These are phyloP conservation scores for Pedetes capensis DNA, from an alignment of 2,113 vertebrate genomes.

Conservation along the genomic window DNA sequence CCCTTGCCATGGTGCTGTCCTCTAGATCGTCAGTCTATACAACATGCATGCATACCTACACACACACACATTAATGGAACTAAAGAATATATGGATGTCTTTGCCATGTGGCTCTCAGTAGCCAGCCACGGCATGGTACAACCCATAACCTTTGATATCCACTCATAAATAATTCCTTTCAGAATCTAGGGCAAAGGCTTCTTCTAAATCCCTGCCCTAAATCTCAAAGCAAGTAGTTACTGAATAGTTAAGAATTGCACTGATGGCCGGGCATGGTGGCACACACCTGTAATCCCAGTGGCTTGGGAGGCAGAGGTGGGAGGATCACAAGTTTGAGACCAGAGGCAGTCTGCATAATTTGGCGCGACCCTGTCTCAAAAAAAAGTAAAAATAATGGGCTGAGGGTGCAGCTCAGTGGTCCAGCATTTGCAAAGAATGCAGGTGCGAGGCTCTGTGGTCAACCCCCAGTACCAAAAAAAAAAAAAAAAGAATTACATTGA, in stretches of 20 bases:
- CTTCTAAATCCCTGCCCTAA: neutral
- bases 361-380: no score
- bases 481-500: neutral
- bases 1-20: neutral
- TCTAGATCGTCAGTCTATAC: neutral
- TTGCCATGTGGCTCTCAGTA: neutral
- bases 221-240: neutral
- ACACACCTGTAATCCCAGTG: no score
- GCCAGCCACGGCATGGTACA: neutral
- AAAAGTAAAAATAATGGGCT: no score
- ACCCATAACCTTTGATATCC: neutral
- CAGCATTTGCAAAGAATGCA: no score
- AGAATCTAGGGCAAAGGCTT: neutral
- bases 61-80: neutral
- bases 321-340: no score
- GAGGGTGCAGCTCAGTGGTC: no score
- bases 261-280: no score
- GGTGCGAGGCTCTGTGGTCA: no score
- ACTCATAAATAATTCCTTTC: neutral
- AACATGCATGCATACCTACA: neutral
- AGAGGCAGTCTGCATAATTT: no score
- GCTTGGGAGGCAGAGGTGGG: no score
- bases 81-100: neutral
- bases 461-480: no score
- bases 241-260: neutral